These are phyloP conservation scores for Saimiri boliviensis DNA, from an alignment of 2,113 vertebrate genomes.

Conservation along the genomic window DNA sequence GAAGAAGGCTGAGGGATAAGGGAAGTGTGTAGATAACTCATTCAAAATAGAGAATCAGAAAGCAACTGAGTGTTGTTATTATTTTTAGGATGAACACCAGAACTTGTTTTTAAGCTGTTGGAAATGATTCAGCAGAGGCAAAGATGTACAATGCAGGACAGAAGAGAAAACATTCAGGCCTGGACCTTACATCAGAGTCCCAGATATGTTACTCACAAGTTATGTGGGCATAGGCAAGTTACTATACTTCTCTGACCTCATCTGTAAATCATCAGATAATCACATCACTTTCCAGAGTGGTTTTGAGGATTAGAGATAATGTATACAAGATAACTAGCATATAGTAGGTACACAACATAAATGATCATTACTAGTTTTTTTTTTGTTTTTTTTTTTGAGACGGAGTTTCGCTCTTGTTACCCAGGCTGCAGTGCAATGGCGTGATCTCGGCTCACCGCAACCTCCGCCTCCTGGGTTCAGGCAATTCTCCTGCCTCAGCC, in stretches of 20 bases:
- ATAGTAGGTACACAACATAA: neutral
- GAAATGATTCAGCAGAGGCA: neutral
- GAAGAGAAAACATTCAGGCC: neutral
- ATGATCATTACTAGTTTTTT: neutral
- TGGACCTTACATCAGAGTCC: neutral
- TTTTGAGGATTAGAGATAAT: conserved; percentile 23
- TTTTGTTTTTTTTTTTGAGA: no score
- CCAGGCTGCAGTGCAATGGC: no score
- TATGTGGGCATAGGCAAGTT: neutral
- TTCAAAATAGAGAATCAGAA: neutral
- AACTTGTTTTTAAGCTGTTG: neutral
- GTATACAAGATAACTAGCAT: neutral
- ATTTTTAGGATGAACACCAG: conserved; percentile 9
- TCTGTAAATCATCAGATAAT: neutral
- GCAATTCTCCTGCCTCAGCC: no score
- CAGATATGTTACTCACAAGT: neutral
- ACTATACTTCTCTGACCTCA: neutral
- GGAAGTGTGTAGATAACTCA: neutral
- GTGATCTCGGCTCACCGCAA: no score
- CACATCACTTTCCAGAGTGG: neutral
- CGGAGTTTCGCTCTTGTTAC: no score
- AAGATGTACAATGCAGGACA: neutral
- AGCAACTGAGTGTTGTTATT: neutral
- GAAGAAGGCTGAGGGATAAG: neutral
- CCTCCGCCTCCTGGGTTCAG: no score